Evolutionary conservation across 2,888 invertebrate genomes (phyloP).

Genomic region (Cataglyphis livida): DNA sequence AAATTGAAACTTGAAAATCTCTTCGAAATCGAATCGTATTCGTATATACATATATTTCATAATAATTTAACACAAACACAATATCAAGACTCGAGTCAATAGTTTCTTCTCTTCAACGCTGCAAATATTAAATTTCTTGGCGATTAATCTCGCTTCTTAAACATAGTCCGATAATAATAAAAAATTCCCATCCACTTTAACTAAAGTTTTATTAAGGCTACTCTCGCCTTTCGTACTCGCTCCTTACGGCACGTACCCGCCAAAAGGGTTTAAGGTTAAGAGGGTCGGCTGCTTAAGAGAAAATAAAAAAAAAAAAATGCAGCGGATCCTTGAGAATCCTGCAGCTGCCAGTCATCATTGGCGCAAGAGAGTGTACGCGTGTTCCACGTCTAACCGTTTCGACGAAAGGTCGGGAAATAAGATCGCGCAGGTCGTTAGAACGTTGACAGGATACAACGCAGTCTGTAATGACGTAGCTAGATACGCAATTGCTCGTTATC

Average conservation of each 20-base stretch:
- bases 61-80: not conserved
- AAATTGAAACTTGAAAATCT: not conserved
- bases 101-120: not conserved
- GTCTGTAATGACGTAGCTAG: slow-evolving; percentile 60
- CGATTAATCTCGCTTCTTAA: slow-evolving; percentile 42
- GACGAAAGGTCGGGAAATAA: slow-evolving; percentile 51
- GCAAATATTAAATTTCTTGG: slow-evolving; percentile 35
- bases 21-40: slow-evolving; percentile 27
- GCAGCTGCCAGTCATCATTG: slow-evolving; percentile 74
- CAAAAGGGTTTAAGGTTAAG: slow-evolving; percentile 62
- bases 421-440: slow-evolving; percentile 64
- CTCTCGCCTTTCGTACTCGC: slow-evolving; percentile 20
- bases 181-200: slow-evolving; percentile 45
- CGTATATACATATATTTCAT: not conserved
- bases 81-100: not conserved
- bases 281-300: slow-evolving; percentile 42
- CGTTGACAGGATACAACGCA: slow-evolving; percentile 55
- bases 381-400: slow-evolving; percentile 58
- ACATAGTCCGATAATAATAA: slow-evolving; percentile 28
- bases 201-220: slow-evolving; percentile 42
- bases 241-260: slow-evolving; percentile 38
- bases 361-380: slow-evolving; percentile 65
- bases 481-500: slow-evolving; percentile 36
- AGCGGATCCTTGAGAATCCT: slow-evolving; percentile 72
- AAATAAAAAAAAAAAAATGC: slow-evolving; percentile 20